phyloP scores from a whole-genome alignment of 2,797 vertebrate genomes.

The Anolis apletophallus region DNA sequence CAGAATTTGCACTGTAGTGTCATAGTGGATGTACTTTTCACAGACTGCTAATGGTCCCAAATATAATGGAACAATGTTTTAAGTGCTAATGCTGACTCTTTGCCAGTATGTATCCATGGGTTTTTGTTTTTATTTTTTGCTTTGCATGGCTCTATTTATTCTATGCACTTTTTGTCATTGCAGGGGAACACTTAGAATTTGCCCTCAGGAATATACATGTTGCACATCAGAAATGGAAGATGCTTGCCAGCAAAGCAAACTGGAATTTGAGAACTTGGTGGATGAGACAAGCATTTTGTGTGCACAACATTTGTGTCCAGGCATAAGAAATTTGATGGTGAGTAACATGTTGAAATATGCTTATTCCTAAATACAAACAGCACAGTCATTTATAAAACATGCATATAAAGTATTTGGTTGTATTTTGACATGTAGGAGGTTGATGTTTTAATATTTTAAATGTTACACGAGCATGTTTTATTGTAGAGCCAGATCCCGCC shows the following conservation, averaged over 20 bases:
- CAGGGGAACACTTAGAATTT: conserved; percentile 94
- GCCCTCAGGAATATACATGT: conserved; percentile 92
- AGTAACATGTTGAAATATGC: conserved; percentile 55
- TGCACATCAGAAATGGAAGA: conserved; percentile 96
- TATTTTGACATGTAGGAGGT: not conserved
- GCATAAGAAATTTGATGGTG: conserved; percentile 97
- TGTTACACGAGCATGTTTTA: too few species aligned
- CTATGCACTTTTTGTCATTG: conserved; percentile 51
- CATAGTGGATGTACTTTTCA: not conserved
- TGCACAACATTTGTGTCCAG: conserved; percentile 92
- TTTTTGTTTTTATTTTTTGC: too few species aligned
- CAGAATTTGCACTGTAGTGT: not conserved
- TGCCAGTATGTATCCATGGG: not conserved
- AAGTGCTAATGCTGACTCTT: not conserved
- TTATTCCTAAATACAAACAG: conserved; percentile 22
- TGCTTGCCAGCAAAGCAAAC: conserved; percentile 89
- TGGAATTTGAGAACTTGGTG: conserved; percentile 92
- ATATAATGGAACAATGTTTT: not conserved
- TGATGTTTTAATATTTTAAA: not conserved
- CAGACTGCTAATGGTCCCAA: too few species aligned
- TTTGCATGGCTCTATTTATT: conserved; percentile 24
- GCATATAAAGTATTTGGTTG: not conserved
- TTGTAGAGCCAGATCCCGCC: too few species aligned
- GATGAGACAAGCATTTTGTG: conserved; percentile 91
- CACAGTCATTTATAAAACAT: not conserved